Conservation (phyloP, 1,140 invertebrate genomes). For the Drosophila aff. region DNA sequence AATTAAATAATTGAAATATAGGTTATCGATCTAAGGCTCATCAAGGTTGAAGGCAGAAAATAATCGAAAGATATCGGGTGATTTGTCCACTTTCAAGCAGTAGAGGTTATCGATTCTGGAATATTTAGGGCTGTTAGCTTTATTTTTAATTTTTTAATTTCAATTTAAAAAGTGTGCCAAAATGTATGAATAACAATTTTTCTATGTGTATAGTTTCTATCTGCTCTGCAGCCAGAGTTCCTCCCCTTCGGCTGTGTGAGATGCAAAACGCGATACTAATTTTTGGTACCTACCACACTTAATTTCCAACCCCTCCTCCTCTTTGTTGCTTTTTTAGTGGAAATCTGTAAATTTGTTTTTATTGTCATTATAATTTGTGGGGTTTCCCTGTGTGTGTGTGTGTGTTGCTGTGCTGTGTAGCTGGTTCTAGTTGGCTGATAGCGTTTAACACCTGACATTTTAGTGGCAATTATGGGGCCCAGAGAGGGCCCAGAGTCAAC, state of each 20-base stretch:
- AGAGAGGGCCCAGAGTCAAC: slow-evolving; percentile 59
- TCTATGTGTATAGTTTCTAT: slow-evolving; percentile 1
- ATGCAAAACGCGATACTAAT: slow-evolving; percentile 75
- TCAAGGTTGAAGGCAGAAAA: not conserved
- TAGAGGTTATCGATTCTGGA: no score
- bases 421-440: slow-evolving; percentile 81
- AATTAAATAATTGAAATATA: not conserved
- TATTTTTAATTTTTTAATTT: not conserved
- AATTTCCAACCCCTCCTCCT: slow-evolving; percentile 49
- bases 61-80: not conserved
- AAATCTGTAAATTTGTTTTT: slow-evolving; percentile 83
- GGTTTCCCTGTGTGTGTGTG: slow-evolving; percentile 18
- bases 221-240: slow-evolving; percentile 14
- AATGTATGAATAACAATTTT: not conserved
- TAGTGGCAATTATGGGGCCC: slow-evolving; percentile 77
- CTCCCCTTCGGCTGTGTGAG: slow-evolving; percentile 38
- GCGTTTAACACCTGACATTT: slow-evolving; percentile 83
- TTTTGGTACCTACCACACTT: slow-evolving; percentile 78
- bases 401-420: slow-evolving; percentile 40
- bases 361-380: slow-evolving; percentile 79
- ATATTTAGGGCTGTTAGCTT: no score
- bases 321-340: slow-evolving; percentile 53
- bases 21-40: not conserved
- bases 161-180: not conserved
- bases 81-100: no score